A percentile compares a stretch with the other conserved stretches of the same genome.
phyloP scores from a whole-genome alignment of 2,888 invertebrate species.

The Plebejus argus region DNA sequence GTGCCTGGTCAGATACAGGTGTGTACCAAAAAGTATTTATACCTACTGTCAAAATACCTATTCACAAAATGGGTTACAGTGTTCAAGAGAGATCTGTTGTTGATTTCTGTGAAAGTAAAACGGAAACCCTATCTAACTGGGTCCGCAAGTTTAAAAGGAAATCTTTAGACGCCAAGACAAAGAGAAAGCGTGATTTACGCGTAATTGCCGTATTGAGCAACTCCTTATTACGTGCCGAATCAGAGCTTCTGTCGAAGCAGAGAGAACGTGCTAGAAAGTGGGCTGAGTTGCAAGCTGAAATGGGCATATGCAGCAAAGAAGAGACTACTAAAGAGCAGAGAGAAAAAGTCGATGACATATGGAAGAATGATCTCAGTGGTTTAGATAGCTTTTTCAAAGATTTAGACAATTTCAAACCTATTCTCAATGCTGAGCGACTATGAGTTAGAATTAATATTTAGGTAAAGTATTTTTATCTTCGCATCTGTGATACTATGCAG shows the following conservation, averaged over 20 bases:
- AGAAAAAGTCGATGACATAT: conserved; percentile 73
- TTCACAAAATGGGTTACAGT: conserved; percentile 69
- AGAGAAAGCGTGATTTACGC: conserved; percentile 82
- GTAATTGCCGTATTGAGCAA: conserved; percentile 83
- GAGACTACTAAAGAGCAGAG: conserved; percentile 70
- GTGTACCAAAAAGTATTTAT: conserved; percentile 67
- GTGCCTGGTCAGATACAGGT: conserved; percentile 76
- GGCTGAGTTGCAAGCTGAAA: conserved; percentile 78
- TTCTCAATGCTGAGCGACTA: conserved; percentile 48
- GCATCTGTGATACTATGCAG: conserved; percentile 78
- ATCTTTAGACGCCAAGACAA: conserved; percentile 79
- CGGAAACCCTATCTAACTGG: conserved; percentile 82
- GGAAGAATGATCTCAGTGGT: conserved; percentile 83
- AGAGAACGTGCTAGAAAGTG: conserved; percentile 82
- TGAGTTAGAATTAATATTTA: conserved; percentile 51
- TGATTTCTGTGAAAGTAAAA: conserved; percentile 79
- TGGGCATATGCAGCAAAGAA: conserved; percentile 70
- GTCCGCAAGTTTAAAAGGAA: conserved; percentile 83
- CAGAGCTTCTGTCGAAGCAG: conserved; percentile 82
- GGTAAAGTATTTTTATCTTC: conserved; percentile 65
- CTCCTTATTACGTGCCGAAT: conserved; percentile 81
- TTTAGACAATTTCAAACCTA: conserved; percentile 81
- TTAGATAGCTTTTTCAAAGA: conserved; percentile 84
- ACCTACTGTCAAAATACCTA: conserved; percentile 55
- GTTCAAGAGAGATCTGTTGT: conserved; percentile 70